Conservation (phyloP, 2,888 invertebrate genomes). For the Nasonovia ribisnigri region DNA sequence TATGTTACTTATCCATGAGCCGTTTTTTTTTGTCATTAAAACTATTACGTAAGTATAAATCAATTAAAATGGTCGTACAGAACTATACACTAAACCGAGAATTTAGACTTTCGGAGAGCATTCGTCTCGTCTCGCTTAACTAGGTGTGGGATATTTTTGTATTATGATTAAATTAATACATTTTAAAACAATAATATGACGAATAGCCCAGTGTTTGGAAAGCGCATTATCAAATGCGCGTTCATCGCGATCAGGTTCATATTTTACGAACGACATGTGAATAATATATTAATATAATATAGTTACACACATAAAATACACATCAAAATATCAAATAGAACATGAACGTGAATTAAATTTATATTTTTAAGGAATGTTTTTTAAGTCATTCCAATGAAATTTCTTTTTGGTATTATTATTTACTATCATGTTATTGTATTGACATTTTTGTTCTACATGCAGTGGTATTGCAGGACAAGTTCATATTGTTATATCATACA, state of each 20-base stretch:
- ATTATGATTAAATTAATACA: background rate
- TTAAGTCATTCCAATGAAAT: background rate
- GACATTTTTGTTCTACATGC: background rate
- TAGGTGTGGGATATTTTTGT: background rate
- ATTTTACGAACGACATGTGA: background rate
- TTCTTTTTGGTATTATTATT: background rate
- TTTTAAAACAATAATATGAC: background rate
- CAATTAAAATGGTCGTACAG: background rate
- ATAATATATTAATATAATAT: background rate
- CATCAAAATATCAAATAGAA: background rate
- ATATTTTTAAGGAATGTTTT: background rate
- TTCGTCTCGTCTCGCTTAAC: background rate
- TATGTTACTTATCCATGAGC: background rate
- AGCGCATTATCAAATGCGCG: background rate
- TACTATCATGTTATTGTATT: background rate
- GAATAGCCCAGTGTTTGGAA: background rate
- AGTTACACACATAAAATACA: background rate
- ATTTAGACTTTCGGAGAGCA: background rate
- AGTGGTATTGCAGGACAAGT: background rate
- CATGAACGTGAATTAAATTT: background rate
- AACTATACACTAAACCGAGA: background rate
- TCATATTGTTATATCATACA: background rate
- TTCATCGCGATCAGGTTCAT: background rate
- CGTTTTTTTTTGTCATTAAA: background rate
- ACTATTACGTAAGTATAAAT: background rate